phyloP scores from a whole-genome alignment of 2,113 vertebrate species.

The Phrynosoma blainvillii region DNA sequence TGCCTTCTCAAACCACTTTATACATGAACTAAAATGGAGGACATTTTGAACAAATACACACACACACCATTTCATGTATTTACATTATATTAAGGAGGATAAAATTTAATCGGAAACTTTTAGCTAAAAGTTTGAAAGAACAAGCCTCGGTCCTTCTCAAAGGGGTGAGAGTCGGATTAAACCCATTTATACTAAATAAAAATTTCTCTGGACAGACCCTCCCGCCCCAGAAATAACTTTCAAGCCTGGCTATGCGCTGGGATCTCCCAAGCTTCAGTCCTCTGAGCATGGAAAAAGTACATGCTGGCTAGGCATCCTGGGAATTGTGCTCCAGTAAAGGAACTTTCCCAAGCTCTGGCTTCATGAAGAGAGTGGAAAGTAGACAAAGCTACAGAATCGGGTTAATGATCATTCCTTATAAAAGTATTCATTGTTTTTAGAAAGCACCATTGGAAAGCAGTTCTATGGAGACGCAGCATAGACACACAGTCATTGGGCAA shows the following conservation, averaged over 20 bases:
- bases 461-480: not conserved
- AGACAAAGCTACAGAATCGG: no score
- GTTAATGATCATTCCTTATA: no score
- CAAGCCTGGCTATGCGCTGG: no score
- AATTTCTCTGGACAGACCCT: not conserved
- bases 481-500: no score
- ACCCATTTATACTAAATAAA: not conserved
- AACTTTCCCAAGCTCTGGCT: no score
- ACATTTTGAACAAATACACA: not conserved
- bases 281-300: no score
- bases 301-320: no score
- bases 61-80: not conserved
- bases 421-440: no score
- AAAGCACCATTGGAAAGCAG: not conserved
- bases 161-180: not conserved
- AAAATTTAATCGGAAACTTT: not conserved
- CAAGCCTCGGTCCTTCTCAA: no score
- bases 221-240: not conserved
- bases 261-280: not conserved
- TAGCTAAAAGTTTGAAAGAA: not conserved
- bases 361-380: no score
- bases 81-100: slow-evolving; percentile 4
- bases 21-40: not conserved
- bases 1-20: no score
- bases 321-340: no score